Percentiles rank a stretch among this genome's conserved stretches.
Conservation (phyloP, 2,113 vertebrate species). For the Chionis minor region DNA sequence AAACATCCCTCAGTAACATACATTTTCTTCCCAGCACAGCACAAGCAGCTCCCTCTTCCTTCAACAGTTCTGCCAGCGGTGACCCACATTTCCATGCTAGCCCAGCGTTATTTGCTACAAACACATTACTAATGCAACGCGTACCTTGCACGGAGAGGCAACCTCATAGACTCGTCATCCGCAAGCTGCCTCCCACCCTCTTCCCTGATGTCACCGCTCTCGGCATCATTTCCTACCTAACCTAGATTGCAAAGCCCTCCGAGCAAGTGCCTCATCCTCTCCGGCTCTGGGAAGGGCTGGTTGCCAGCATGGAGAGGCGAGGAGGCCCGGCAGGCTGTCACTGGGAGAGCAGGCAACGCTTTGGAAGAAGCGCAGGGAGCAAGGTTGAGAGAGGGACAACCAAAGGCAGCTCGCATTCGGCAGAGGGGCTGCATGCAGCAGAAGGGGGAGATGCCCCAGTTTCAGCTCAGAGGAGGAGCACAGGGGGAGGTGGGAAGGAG, state of each 20-base stretch:
- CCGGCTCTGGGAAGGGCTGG: background rate
- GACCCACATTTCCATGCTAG: slow-evolving; percentile 59
- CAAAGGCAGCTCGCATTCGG: background rate
- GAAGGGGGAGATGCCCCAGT: background rate
- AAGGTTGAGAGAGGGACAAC: background rate
- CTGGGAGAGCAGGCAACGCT: accelerated
- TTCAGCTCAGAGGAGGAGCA: background rate
- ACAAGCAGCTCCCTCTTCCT: slow-evolving; percentile 30
- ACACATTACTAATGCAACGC: slow-evolving; percentile 17
- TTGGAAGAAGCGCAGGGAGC: background rate
- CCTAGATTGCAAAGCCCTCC: slow-evolving; percentile 44
- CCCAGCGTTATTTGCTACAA: slow-evolving; percentile 51
- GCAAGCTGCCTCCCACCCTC: slow-evolving; percentile 37
- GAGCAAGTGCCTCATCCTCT: background rate
- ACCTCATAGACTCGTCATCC: slow-evolving; percentile 41
- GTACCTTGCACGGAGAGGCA: slow-evolving; percentile 41
- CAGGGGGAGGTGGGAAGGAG: background rate
- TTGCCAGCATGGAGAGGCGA: background rate
- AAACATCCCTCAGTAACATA: background rate
- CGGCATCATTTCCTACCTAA: background rate
- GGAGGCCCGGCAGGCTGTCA: background rate
- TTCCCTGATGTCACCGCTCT: slow-evolving; percentile 19
- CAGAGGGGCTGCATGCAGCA: background rate
- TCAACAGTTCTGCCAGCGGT: background rate
- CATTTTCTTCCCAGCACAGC: background rate